Conservation (phyloP, 2,113 vertebrate species). For the Sorex araneus region DNA sequence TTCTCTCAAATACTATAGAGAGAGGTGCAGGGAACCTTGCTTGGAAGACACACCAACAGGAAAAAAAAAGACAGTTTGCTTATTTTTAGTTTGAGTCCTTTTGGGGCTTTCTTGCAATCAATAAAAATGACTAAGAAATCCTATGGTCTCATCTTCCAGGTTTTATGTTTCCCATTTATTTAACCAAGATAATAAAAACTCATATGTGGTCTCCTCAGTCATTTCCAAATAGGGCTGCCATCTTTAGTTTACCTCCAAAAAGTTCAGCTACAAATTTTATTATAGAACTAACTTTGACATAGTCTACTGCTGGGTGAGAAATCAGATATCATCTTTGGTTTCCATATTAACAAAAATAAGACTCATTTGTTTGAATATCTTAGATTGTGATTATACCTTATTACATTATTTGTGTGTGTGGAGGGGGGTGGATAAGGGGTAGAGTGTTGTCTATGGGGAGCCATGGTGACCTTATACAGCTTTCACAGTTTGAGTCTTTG, state of each 20-base stretch:
- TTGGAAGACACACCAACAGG: slow-evolving; percentile 52
- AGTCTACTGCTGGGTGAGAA: background rate
- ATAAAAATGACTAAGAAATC: slow-evolving; percentile 73
- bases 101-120: slow-evolving; percentile 65
- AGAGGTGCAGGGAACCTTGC: background rate
- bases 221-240: slow-evolving; percentile 58
- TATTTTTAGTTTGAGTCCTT: slow-evolving; percentile 69
- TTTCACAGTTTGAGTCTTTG: background rate
- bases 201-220: slow-evolving; percentile 56
- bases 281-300: background rate
- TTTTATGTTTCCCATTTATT: slow-evolving; percentile 75
- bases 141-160: slow-evolving; percentile 53
- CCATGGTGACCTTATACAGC: background rate
- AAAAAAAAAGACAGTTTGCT: slow-evolving; percentile 48
- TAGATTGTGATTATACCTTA: background rate
- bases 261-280: slow-evolving; percentile 46
- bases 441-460: background rate
- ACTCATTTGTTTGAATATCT: background rate
- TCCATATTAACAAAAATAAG: background rate
- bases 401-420: background rate
- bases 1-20: background rate
- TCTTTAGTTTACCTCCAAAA: slow-evolving; percentile 53
- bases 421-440: background rate
- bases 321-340: background rate
- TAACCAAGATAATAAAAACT: slow-evolving; percentile 72